Evolutionary conservation across 2,113 vertebrate genomes (phyloP).

Genomic region (Carassius auratus): DNA sequence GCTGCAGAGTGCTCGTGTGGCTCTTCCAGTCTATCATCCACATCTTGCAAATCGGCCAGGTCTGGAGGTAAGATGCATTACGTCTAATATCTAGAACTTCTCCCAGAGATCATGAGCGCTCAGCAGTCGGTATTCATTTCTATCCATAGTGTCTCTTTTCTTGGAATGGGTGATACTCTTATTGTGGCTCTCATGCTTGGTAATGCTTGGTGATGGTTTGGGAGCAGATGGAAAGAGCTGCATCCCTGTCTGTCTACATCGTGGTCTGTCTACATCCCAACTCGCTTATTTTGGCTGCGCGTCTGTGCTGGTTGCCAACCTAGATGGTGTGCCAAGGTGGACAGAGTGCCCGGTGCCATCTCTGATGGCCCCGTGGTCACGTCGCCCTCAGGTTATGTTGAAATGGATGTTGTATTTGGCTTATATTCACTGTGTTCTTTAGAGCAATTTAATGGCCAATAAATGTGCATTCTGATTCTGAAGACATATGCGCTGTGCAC

Average conservation of each 20-base stretch:
- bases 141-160: not conserved
- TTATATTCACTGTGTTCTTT: not conserved
- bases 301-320: conserved; percentile 11
- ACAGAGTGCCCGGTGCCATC: not conserved
- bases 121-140: not conserved
- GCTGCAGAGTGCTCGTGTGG: conserved; percentile 83
- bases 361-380: not conserved
- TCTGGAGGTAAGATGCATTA: conserved; percentile 78
- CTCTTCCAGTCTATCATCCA: conserved; percentile 80
- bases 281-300: not conserved
- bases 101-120: not conserved
- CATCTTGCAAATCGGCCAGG: conserved; percentile 84
- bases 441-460: not conserved
- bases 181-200: conserved; percentile 16
- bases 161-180: conserved; percentile 9
- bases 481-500: not conserved
- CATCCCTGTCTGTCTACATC: conserved; percentile 6
- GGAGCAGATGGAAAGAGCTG: conserved; percentile 2
- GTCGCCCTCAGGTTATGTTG: not conserved
- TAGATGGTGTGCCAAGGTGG: conserved; percentile 32
- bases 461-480: not conserved
- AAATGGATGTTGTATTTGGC: conserved; percentile 1
- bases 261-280: conserved; percentile 5
- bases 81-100: not conserved
- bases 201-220: conserved; percentile 21